Evolutionary conservation across 2,113 vertebrate genomes (phyloP).

Genomic region (Seriola rivoliana): DNA sequence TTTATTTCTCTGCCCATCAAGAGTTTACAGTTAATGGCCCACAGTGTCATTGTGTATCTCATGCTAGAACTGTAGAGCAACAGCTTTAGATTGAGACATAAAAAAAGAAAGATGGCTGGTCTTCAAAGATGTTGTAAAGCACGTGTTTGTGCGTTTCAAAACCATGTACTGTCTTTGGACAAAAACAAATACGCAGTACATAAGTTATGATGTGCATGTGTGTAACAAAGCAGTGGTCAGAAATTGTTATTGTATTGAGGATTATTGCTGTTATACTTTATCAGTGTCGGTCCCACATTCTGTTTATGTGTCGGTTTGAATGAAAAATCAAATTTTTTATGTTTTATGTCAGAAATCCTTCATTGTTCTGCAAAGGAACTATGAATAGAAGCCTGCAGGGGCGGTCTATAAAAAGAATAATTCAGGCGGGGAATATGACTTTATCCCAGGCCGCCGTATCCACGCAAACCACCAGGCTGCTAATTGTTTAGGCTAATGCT

Average conservation of each 20-base stretch:
- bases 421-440: no score
- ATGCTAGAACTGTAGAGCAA: conserved; percentile 1
- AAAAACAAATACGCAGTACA: no score
- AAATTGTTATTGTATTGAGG: neutral
- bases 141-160: neutral
- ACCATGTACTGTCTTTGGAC: neutral
- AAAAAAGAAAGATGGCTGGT: conserved; percentile 3
- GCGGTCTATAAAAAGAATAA: no score
- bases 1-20: conserved; percentile 7
- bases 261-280: neutral
- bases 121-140: neutral
- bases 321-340: conserved; percentile 8
- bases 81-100: neutral
- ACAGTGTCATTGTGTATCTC: neutral
- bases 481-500: no score
- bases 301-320: neutral
- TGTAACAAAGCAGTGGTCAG: neutral
- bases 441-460: no score
- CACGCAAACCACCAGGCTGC: no score
- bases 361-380: conserved; percentile 31
- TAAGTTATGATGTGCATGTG: no score
- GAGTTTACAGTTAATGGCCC: conserved; percentile 1
- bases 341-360: conserved; percentile 10
- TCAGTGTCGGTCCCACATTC: neutral
- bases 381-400: conserved; percentile 24